Conservation (phyloP, 2,888 invertebrate species). For the Mythimna vitellina region DNA sequence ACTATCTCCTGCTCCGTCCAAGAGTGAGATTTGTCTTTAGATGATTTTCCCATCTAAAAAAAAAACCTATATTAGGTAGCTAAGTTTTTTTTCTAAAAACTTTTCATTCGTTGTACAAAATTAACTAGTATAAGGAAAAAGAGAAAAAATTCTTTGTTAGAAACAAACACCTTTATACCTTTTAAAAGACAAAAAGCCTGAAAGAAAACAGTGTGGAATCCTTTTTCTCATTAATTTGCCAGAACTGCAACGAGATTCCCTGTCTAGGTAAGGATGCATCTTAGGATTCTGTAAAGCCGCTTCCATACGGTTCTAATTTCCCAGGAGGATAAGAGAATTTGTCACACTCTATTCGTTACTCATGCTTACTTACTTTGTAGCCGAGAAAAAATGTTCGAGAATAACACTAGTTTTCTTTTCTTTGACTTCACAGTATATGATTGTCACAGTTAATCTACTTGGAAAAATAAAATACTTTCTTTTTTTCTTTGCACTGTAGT, state of each 20-base stretch:
- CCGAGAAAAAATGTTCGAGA: constrained; percentile 26
- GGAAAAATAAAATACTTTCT: neutral
- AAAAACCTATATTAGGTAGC: too few relatives aligned
- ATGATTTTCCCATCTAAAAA: too few relatives aligned
- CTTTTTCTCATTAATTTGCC: constrained; percentile 56
- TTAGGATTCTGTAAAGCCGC: constrained; percentile 62
- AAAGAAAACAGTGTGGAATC: constrained; percentile 34
- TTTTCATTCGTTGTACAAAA: neutral
- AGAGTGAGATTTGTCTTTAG: too few relatives aligned
- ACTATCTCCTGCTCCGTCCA: too few relatives aligned
- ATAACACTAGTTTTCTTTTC: constrained; percentile 7
- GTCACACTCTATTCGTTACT: constrained; percentile 74
- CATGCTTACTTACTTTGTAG: constrained; percentile 51
- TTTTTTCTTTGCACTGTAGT: constrained; percentile 3
- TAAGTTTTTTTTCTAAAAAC: neutral
- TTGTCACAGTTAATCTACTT: neutral
- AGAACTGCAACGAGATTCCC: constrained; percentile 60
- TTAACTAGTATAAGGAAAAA: neutral
- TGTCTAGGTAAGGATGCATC: constrained; percentile 58
- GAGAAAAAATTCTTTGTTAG: constrained; percentile 9
- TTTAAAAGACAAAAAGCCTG: constrained; percentile 24
- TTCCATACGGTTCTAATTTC: constrained; percentile 73
- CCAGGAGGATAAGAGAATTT: constrained; percentile 72
- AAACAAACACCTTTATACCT: constrained; percentile 9
- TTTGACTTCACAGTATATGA: neutral